phyloP scores from a whole-genome alignment of 2,888 invertebrate species.

The Eilema depressum region DNA sequence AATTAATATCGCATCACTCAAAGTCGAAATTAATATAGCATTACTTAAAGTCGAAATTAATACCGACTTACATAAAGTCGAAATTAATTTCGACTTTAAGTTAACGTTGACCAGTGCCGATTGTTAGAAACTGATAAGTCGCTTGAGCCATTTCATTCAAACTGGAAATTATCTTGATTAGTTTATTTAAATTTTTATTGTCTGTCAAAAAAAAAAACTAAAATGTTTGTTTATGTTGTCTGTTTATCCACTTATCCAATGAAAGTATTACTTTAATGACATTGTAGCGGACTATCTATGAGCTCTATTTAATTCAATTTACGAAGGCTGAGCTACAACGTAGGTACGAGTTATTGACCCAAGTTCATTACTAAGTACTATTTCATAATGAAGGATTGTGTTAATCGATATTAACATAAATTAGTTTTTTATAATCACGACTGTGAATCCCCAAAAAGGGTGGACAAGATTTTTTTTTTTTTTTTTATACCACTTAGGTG shows the following conservation, averaged over 20 bases:
- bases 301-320: constrained; percentile 72
- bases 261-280: constrained; percentile 61
- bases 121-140: neutral
- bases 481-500: no score
- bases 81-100: neutral
- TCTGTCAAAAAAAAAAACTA: neutral
- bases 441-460: no score
- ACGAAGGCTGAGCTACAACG: constrained; percentile 55
- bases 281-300: constrained; percentile 62
- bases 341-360: constrained; percentile 70
- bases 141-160: neutral
- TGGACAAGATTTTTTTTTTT: no score
- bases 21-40: no score
- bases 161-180: neutral
- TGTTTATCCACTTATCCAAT: constrained; percentile 59
- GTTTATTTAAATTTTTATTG: neutral
- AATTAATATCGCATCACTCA: neutral
- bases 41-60: neutral
- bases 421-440: no score
- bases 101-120: neutral
- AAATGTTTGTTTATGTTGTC: constrained; percentile 7
- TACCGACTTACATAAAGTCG: neutral
- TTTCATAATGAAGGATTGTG: constrained; percentile 7
- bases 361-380: constrained; percentile 41
- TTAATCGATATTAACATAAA: neutral